Percentiles rank a stretch among this genome's conserved stretches.
Evolutionary conservation across 1,140 invertebrate genomes (phyloP).

Genomic region (Bursaphelenchus mucronatus): DNA sequence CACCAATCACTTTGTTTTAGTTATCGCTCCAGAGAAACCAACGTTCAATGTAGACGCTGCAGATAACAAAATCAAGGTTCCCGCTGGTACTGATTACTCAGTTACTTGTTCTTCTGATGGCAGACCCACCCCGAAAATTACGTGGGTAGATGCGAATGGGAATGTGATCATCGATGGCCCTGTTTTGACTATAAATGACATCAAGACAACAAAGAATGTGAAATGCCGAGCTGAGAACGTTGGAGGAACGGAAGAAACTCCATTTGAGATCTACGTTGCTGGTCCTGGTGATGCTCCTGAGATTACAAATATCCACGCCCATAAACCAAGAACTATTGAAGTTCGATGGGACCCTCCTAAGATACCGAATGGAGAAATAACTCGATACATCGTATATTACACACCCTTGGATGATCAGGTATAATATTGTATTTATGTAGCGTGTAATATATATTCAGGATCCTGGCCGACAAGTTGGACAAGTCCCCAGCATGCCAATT

Average conservation of each 20-base stretch:
- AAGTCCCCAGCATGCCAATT: conserved; percentile 55
- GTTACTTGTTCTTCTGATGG: conserved; percentile 55
- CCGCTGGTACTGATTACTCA: conserved; percentile 58
- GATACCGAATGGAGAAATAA: conserved; percentile 59
- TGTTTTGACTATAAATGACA: conserved; percentile 48
- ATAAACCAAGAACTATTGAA: conserved; percentile 53
- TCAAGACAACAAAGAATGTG: conserved; percentile 42
- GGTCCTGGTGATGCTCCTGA: conserved; percentile 59
- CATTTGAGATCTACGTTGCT: conserved; percentile 54
- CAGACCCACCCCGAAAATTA: conserved; percentile 48
- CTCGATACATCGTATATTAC: conserved; percentile 59
- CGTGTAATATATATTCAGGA: conserved; percentile 34
- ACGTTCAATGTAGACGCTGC: conserved; percentile 56
- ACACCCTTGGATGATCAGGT: conserved; percentile 58
- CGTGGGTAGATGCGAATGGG: conserved; percentile 56
- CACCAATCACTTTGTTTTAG: conserved; percentile 28
- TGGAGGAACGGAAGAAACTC: conserved; percentile 48
- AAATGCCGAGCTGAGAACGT: conserved; percentile 57
- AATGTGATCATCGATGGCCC: conserved; percentile 51
- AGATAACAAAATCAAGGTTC: conserved; percentile 53
- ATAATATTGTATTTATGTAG: conserved; percentile 2
- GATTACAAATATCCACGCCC: conserved; percentile 49
- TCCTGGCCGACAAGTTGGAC: conserved; percentile 49
- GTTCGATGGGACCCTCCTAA: conserved; percentile 55
- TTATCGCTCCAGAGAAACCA: conserved; percentile 54